Base-by-base conservation (phyloP, 2,113 vertebrate species). In the Neotragus moschatus region DNA sequence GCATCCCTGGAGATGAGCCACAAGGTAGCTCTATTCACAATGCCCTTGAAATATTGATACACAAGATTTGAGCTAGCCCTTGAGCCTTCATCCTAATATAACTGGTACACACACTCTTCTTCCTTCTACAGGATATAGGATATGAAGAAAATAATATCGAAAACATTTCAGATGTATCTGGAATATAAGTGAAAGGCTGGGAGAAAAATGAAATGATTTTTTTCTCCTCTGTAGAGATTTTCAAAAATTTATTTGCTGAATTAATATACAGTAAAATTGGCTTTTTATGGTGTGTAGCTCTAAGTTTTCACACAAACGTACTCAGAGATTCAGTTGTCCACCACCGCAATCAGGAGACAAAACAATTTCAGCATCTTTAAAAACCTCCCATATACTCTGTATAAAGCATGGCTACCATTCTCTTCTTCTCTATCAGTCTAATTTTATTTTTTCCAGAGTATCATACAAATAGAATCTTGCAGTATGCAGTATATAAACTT, bases 11-110 rank as follows among this genome's bases (percentile, higher is more conserved):
- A 75, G 6, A 3, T 58, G 28, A 33, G 13, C 11, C 60, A 13
- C 1, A 0, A 7, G 8, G 11, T 0, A 30, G 2, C 28, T 81
- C 21, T 89, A 25, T 7, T 84, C 36, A 16, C 0, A 6, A 63
- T 2, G 7, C 26, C 43, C 14, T 66, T 89, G 16, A 89, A 90
- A 85, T 82, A 28, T 13, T 61, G 25, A 84, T 47, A 10, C 3
- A 1, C 5, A 28, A 84, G 15, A 10, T 0, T 39, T 45, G 55
- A 36, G 49, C 12, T 73, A 39, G 28, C 7, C 19, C 45, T 53
- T 21, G 28, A 26, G 23, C 13, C 47, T 77, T 26, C 49, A 85
- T 45, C 5, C 30, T 77, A 82, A 60, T 14, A 47, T 16, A 21
- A 55, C 33, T 45, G 5, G 36, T n/a, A 5, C 56, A 39, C 6